Percentiles rank a stretch among this genome's conserved stretches.
Conservation (phyloP, 2,113 vertebrate species). For the Halcyon malimbica region DNA sequence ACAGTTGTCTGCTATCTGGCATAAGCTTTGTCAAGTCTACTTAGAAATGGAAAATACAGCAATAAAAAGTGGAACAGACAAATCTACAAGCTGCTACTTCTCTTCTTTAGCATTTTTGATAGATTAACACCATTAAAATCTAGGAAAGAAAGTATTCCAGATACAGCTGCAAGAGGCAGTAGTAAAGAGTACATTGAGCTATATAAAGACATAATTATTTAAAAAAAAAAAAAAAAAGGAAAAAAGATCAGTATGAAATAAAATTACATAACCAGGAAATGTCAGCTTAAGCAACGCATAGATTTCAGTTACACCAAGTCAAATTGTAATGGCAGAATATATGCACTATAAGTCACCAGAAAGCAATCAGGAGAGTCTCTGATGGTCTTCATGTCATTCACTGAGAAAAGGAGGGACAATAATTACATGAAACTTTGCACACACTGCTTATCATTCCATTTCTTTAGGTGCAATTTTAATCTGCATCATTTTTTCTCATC, state of each 20-base stretch:
- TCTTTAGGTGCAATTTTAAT: constrained; percentile 21
- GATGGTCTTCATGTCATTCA: neutral
- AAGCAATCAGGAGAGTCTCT: neutral
- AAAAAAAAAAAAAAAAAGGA: neutral
- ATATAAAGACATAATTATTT: neutral
- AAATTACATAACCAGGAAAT: neutral
- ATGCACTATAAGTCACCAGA: neutral
- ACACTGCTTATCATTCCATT: constrained; percentile 1
- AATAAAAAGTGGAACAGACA: neutral
- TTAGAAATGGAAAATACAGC: neutral
- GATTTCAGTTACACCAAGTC: neutral
- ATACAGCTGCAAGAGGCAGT: neutral
- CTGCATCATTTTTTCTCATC: neutral
- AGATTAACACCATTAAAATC: neutral
- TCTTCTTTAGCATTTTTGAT: neutral
- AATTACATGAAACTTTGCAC: neutral
- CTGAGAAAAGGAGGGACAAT: neutral
- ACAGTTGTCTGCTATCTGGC: neutral
- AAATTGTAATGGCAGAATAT: neutral
- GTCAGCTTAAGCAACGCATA: neutral
- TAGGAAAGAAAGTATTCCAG: neutral
- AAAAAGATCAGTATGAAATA: neutral
- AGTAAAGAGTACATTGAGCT: neutral
- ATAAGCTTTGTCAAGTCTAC: neutral
- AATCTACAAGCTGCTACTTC: neutral